Evolutionary conservation across 2,113 vertebrate species (phyloP), one percentile per base, ranked within the genome.

Genomic region (Romanogobio albipinnatus): DNA sequence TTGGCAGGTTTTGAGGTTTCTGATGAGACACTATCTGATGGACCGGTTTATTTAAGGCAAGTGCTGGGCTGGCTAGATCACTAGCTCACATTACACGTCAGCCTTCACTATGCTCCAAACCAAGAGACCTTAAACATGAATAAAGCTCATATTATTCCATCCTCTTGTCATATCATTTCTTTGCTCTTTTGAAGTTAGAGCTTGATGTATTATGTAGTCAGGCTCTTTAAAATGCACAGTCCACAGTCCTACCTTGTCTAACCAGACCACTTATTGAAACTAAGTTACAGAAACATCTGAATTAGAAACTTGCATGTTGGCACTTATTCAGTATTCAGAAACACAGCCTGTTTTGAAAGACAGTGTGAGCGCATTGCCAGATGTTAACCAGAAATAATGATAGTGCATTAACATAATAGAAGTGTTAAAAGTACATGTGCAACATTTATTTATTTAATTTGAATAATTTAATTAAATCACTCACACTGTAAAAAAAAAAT

Each of bases 31-130:
- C 11, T 49, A 49, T 56, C 53, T 70, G 24, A 75, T 58, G 58
- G 51, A 61, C 6, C 10, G 26, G 82, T 83, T 83, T 83, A 83
- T 70, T 84, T 84, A 64, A 43, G 24, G 58, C 58, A 64, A 64
- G 11, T 14, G 43, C 39, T 51, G 26, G 7, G 6, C 45, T 62
- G 29, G 39, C 53, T 56, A 56, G 9, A 76, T 56, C 53, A 22
- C 53, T 22, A 76, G 39, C 5, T 49, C 13, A 76, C 47, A 75
- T 53, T 51, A 58, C 51, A 58, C 66, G 43, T 43, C 66, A 70
- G 17, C 9, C 10, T 76, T 53, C 17, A 26, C 24, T 10, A 19
- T 5, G 2, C 49, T 22, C 8, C 49, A 76, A 36, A 36, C 15
- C 74, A 5, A 9, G 26, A 76, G 15, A 76, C 74, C 15, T 76